phyloP scores from a whole-genome alignment of 2,888 invertebrate genomes.

The Syrphus vitripennis region DNA sequence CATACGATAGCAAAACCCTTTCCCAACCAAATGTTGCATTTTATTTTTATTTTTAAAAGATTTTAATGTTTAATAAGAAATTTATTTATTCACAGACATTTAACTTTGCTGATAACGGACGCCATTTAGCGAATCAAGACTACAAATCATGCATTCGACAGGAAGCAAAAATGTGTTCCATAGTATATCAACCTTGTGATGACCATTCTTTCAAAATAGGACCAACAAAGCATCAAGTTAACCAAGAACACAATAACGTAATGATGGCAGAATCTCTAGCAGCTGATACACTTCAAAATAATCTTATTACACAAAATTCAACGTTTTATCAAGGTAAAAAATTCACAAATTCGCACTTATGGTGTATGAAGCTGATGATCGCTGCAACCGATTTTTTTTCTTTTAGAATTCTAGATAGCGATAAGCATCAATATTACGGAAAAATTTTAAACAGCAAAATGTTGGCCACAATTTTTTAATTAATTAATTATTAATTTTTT shows the following conservation, averaged over 20 bases:
- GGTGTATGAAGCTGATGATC: no score
- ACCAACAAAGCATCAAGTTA: conserved; percentile 69
- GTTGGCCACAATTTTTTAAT: not conserved
- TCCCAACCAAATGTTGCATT: no score
- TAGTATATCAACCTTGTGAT: conserved; percentile 89
- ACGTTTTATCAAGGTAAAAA: conserved; percentile 24
- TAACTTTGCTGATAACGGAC: conserved; percentile 91
- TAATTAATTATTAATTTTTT: no score
- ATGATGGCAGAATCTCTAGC: not conserved
- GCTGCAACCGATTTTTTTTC: no score
- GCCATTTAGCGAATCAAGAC: conserved; percentile 90
- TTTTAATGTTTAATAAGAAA: not conserved
- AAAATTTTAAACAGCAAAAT: no score
- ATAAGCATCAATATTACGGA: no score
- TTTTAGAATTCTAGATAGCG: no score
- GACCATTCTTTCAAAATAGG: conserved; percentile 90
- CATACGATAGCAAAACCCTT: no score
- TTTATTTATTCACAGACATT: conserved; percentile 83
- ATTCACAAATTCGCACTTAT: no score
- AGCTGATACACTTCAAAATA: not conserved
- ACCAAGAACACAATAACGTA: not conserved
- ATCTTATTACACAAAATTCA: not conserved
- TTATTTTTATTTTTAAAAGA: not conserved
- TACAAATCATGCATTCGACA: conserved; percentile 89
- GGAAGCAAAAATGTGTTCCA: conserved; percentile 87